Evolutionary conservation across 2,888 invertebrate species (phyloP), one percentile per base, ranked within the genome.

Genomic region (Biston stratarius): DNA sequence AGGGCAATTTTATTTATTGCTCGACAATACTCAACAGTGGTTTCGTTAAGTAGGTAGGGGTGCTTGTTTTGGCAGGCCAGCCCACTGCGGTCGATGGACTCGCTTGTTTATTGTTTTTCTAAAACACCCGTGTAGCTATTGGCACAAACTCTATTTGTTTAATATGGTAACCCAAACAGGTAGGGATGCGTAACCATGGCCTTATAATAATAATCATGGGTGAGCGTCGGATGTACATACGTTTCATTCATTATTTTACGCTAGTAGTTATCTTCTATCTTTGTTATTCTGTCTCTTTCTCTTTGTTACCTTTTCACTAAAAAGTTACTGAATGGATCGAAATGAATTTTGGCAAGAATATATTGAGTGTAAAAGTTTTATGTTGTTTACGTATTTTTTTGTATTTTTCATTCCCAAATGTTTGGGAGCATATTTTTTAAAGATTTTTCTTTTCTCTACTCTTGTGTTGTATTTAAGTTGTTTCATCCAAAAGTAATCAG

Each of bases 1-100:
- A 47, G 36, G 10, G 6, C n/a, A 38, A 42, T 9, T n/a, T 72
- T 12, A 34, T 51, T 33, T 33, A 24, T 48, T 24, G 11, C 62
- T 71, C 33, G 9, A 67, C 72, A 38, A 76, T 73, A 55, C 69
- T 76, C 74, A 73, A 71, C 71, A 73, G 75, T 77, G 78, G 82
- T 85, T 87, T 84, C 83, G 83, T 79, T 84, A 85, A 86, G 85
- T 84, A 87, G 52, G 51, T 51, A 86, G 86, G 83, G 86, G 83
- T 88, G 92, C 90, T 92, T 92, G 82, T 85, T 88, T 92, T 92
- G 92, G 92, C 92, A 92, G 83, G 83, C 83, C 91, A 91, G 82
- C 51, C 76, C 78, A 77, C 77, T 83, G 79, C 87, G 91, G 91
- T 86, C 90, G 86, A 78, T 88, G 92, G 92, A 90, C 92, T 66